These are phyloP conservation scores for Agrochola circellaris DNA, from an alignment of 2,888 invertebrate genomes.

Conservation along the genomic window DNA sequence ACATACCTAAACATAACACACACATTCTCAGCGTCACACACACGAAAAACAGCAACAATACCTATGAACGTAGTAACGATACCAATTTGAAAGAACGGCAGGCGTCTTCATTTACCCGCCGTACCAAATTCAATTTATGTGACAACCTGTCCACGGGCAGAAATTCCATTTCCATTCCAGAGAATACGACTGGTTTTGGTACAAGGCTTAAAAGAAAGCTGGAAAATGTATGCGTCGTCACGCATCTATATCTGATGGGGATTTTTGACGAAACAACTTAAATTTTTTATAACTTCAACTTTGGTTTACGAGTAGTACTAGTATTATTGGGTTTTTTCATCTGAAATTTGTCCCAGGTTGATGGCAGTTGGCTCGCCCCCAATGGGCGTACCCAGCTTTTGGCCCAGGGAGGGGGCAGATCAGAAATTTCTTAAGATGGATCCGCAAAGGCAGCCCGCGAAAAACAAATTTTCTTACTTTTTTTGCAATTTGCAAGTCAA, in stretches of 20 bases:
- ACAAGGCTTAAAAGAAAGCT: constrained; percentile 18
- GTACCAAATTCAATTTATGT: constrained; percentile 81
- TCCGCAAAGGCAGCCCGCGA: no score
- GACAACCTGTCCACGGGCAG: constrained; percentile 76
- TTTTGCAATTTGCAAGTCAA: no score
- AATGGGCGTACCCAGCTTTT: no score
- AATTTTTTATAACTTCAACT: not conserved
- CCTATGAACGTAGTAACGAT: constrained; percentile 69
- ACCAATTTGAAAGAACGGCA: constrained; percentile 75
- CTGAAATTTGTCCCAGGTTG: no score
- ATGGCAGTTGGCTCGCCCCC: not conserved
- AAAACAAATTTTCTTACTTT: no score
- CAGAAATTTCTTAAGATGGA: no score
- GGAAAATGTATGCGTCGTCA: not conserved
- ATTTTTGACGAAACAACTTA: not conserved
- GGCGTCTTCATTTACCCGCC: constrained; percentile 76
- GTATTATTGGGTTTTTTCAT: no score
- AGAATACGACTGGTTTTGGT: constrained; percentile 56
- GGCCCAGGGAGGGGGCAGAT: no score
- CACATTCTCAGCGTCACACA: not conserved
- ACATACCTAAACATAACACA: constrained; percentile 14
- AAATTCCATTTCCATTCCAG: constrained; percentile 74
- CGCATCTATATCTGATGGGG: no score
- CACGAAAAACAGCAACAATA: constrained; percentile 57
- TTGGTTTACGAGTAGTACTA: no score